Evolutionary conservation across 2,113 vertebrate genomes (phyloP).

Genomic region (Syrmaticus mikado): DNA sequence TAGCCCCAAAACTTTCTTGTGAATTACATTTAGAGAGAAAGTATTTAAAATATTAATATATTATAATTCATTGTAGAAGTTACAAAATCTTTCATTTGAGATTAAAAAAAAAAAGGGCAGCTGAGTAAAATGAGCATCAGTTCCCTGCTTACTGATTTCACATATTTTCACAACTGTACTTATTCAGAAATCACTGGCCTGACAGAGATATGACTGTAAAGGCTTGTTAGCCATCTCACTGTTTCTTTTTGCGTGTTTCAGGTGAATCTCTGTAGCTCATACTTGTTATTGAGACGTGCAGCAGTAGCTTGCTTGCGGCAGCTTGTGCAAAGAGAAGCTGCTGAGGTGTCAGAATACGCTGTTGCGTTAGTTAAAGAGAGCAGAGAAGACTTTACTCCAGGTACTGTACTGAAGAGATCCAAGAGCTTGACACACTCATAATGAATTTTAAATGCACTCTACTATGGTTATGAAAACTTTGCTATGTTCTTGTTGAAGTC

Average conservation of each 20-base stretch:
- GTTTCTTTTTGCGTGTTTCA: conserved; percentile 73
- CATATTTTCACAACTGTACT: neutral
- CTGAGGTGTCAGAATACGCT: conserved; percentile 89
- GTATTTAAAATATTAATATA: neutral
- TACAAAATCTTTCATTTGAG: neutral
- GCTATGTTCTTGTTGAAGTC: neutral
- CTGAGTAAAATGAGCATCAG: neutral
- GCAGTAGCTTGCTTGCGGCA: conserved; percentile 91
- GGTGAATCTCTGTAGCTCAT: conserved; percentile 91
- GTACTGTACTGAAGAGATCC: conserved; percentile 70
- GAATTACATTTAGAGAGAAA: neutral
- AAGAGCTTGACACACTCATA: neutral
- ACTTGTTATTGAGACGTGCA: conserved; percentile 85
- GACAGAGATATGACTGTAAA: neutral
- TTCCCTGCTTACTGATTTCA: neutral
- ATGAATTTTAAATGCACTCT: neutral
- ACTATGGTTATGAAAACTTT: neutral
- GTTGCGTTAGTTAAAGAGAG: conserved; percentile 85
- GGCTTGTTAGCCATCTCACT: conserved; percentile 25
- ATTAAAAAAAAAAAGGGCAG: neutral
- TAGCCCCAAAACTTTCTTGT: neutral
- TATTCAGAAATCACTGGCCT: neutral
- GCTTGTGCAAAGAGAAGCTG: conserved; percentile 90
- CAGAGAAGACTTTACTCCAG: conserved; percentile 82
- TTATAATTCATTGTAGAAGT: neutral